Percentiles rank a stretch among this genome's conserved stretches.
These are phyloP conservation scores for Saimiri boliviensis DNA, from an alignment of 2,113 vertebrate species.

Conservation along the genomic window DNA sequence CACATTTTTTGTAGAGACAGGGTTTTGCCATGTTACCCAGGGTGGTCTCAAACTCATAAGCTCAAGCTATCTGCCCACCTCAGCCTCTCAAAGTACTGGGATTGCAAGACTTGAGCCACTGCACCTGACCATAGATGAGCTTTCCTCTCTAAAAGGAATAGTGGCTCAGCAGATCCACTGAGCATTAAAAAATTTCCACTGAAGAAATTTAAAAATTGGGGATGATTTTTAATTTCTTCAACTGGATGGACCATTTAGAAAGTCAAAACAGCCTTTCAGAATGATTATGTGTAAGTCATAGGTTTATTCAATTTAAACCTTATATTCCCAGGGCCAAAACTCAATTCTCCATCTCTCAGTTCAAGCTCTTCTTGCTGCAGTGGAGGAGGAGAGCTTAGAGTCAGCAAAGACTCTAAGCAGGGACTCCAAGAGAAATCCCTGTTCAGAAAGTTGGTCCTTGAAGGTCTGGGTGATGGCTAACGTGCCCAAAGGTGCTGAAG, in stretches of 20 bases:
- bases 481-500: background rate
- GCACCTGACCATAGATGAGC: too few relatives aligned
- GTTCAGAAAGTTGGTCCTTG: conserved; percentile 12
- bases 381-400: too few relatives aligned
- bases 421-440: conserved; percentile 8
- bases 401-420: background rate
- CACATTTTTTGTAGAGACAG: too few relatives aligned
- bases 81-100: too few relatives aligned
- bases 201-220: conserved; percentile 34
- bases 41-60: too few relatives aligned
- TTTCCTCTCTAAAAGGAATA: conserved; percentile 50
- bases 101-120: too few relatives aligned
- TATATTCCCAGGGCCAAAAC: background rate
- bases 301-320: conserved; percentile 33
- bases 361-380: background rate
- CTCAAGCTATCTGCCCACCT: too few relatives aligned
- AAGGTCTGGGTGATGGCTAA: background rate
- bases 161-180: background rate
- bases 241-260: background rate
- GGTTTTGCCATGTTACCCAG: too few relatives aligned
- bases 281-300: background rate
- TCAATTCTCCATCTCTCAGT: background rate
- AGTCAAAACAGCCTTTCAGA: conserved; percentile 41
- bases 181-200: too few relatives aligned
- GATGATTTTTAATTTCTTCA: conserved; percentile 34